A percentile compares a stretch with the other conserved stretches of the same genome.
phyloP scores from a whole-genome alignment of 2,888 invertebrate genomes.

The Onthophagus sagittarius region DNA sequence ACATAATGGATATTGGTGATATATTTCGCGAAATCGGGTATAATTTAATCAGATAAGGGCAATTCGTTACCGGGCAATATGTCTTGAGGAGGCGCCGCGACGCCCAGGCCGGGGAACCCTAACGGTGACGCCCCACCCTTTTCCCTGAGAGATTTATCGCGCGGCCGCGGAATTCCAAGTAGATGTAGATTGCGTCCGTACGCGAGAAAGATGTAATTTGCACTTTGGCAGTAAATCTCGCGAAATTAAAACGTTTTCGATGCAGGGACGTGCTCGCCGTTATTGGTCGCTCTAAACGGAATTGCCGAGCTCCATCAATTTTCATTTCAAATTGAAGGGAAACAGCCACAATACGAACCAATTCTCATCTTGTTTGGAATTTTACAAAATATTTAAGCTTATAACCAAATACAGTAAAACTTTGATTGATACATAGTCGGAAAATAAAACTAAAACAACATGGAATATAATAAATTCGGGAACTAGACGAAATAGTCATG shows the following conservation, averaged over 20 bases:
- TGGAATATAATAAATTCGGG: too few species aligned
- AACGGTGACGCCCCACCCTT: not conserved
- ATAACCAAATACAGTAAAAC: too few species aligned
- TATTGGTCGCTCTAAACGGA: not conserved
- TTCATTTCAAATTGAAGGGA: not conserved
- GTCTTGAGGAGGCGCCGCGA: conserved; percentile 4
- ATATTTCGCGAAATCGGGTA: conserved; percentile 16
- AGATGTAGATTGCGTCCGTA: conserved; percentile 10
- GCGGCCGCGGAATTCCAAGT: conserved; percentile 9
- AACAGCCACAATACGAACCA: not conserved
- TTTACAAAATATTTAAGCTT: too few species aligned
- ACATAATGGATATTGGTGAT: conserved; percentile 16
- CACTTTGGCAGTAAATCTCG: conserved; percentile 12
- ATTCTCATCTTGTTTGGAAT: not conserved
- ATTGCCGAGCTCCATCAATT: not conserved
- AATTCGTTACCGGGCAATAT: conserved; percentile 11
- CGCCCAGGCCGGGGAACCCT: not conserved
- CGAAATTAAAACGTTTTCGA: conserved; percentile 12
- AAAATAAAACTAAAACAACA: too few species aligned
- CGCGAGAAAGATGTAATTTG: conserved; percentile 8
- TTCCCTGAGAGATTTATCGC: conserved; percentile 5
- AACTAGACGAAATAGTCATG: too few species aligned
- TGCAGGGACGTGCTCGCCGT: not conserved
- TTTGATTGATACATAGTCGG: too few species aligned
- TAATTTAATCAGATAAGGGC: conserved; percentile 13